A percentile compares a stretch with the other conserved stretches of the same genome.
Conservation (phyloP, 1,140 invertebrate genomes). For the Ooceraea biroi region DNA sequence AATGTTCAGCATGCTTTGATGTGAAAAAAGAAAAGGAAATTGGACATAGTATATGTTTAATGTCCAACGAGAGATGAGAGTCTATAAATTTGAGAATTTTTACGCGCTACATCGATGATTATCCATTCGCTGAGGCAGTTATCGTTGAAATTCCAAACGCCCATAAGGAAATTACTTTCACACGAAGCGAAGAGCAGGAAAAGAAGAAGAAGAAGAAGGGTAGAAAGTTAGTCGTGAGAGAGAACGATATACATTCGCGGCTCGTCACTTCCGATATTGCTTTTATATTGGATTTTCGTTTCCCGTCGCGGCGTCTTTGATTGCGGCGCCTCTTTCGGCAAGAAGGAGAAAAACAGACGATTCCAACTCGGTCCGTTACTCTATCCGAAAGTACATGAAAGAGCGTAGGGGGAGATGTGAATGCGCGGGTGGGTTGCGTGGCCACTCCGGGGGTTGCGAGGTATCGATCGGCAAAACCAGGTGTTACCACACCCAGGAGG, state of each 20-base stretch:
- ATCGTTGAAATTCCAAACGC: constrained; percentile 64
- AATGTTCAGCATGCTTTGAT: too few species aligned
- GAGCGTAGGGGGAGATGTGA: background rate
- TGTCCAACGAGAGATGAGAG: background rate
- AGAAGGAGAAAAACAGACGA: constrained; percentile 32
- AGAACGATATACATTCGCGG: constrained; percentile 37
- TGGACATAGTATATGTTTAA: background rate
- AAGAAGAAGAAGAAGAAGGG: constrained; percentile 46
- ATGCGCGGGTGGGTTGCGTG: background rate
- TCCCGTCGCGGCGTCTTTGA: constrained; percentile 41
- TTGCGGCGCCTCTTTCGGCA: constrained; percentile 16
- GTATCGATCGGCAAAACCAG: constrained; percentile 78
- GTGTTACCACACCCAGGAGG: constrained; percentile 80
- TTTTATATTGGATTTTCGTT: constrained; percentile 79
- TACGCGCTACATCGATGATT: constrained; percentile 27
- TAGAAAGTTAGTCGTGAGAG: constrained; percentile 12
- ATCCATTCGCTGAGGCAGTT: background rate
- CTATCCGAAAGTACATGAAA: constrained; percentile 49
- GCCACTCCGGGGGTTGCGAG: constrained; percentile 57
- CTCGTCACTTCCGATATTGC: constrained; percentile 76
- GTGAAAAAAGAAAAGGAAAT: background rate
- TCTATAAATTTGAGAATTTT: background rate
- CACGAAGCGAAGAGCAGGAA: constrained; percentile 49
- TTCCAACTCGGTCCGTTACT: constrained; percentile 58
- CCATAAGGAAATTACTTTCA: constrained; percentile 79